phyloP scores from a whole-genome alignment of 2,797 vertebrate species.

The Acanthurus tractus region DNA sequence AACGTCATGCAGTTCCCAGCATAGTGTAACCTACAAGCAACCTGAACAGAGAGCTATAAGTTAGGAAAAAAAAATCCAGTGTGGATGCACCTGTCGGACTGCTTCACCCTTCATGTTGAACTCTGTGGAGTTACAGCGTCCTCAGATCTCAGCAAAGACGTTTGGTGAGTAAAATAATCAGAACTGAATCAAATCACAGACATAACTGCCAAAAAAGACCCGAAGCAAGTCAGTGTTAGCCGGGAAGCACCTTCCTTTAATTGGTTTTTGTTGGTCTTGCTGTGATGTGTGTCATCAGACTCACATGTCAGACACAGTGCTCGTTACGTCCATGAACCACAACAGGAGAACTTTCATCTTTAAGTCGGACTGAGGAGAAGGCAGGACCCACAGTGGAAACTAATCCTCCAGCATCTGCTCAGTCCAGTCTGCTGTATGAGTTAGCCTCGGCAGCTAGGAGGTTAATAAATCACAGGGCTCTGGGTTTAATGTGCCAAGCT shows the following conservation, averaged over 20 bases:
- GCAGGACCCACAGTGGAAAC: conserved; percentile 2
- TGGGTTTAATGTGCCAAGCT: conserved; percentile 13
- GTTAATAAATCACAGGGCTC: conserved; percentile 19
- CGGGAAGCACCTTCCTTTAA: neutral
- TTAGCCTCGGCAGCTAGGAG: neutral
- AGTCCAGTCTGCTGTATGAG: neutral
- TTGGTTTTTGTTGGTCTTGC: neutral
- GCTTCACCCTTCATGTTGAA: neutral
- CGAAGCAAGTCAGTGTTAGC: too few relatives aligned
- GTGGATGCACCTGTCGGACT: neutral
- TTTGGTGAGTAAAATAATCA: neutral
- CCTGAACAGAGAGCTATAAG: conserved; percentile 9
- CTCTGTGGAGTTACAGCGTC: too few relatives aligned
- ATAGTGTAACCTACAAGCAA: neutral
- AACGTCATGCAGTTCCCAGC: neutral
- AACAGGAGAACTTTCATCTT: neutral
- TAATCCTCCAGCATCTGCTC: conserved; percentile 47
- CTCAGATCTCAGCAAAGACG: neutral
- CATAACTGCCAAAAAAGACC: too few relatives aligned
- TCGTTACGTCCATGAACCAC: neutral
- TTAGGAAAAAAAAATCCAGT: neutral
- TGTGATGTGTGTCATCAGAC: neutral
- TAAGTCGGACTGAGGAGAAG: conserved; percentile 6
- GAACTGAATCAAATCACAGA: too few relatives aligned
- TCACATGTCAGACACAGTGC: neutral